Evolutionary conservation across 2,113 vertebrate genomes (phyloP), one percentile per base, ranked within the genome.

Genomic region (Cyrtonyx montezumae): DNA sequence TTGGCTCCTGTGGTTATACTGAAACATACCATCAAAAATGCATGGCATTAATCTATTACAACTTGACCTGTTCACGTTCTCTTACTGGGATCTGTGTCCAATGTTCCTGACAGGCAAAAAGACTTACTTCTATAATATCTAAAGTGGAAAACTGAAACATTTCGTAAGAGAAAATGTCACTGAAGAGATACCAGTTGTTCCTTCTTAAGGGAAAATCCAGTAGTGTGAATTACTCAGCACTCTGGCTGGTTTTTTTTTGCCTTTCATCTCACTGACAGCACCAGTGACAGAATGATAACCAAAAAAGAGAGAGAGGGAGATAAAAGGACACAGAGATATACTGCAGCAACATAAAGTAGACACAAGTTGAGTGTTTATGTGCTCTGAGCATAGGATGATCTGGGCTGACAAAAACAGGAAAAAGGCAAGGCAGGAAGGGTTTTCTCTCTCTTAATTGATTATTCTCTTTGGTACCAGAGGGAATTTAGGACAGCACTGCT

Each of bases 381-480:
- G 77, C 25, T 59, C 46, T 19, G 23, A 90, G 62, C 37, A 63
- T 11, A 59, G 84, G 55, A 53, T 63, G 45, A 84, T 84, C 36
- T 66, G 23, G 10, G 71, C 74, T 90, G 91, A 90, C 42, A 79
- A 79, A 97, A 86, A 80, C 34, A 84, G 88, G 90, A 96, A 93
- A 93, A 96, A 94, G 62, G 71, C n/a, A 93, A 62, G 65, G 68
- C 36, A 68, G 61, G 89, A 74, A 88, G 83, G 68, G 59, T n/a
- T 95, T 61, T 77, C 91, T 97, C 84, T 56, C 73, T 90, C 82
- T 70, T 73, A 88, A 91, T 82, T 73, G 22, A 91, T 83, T 94
- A 92, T 91, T 97, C 92, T 96, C 87, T 94, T 95, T 96, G 79
- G 68, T 91, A 91, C 68, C 65, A 75, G 20, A 90, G 20, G n/a